Evolutionary conservation across 2,113 vertebrate genomes (phyloP).

Genomic region (Hypanus sabinus): DNA sequence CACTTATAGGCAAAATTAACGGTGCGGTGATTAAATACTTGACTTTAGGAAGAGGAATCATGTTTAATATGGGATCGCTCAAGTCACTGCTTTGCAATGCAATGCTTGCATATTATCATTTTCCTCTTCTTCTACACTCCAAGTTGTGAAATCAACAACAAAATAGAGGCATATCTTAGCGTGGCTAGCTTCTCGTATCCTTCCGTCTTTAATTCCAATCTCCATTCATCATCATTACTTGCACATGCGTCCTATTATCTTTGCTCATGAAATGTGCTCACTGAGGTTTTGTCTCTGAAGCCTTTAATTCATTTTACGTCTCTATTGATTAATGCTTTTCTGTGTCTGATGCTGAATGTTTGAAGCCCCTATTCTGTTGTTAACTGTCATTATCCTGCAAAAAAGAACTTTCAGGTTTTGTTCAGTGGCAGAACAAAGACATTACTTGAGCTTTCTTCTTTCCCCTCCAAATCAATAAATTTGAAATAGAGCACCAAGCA

Average conservation of each 20-base stretch:
- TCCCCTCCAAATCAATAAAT: constrained; percentile 17
- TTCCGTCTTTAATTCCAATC: background rate
- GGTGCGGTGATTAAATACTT: too few species aligned
- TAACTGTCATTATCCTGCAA: background rate
- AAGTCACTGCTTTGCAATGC: background rate
- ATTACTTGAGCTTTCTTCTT: background rate
- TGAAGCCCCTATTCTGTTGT: background rate
- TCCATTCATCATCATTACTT: background rate
- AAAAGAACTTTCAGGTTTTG: background rate
- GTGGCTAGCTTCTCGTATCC: background rate
- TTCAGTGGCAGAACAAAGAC: background rate
- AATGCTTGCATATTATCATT: background rate
- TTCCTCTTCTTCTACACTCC: background rate
- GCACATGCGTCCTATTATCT: background rate
- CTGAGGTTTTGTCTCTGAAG: background rate
- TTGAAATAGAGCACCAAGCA: constrained; percentile 7
- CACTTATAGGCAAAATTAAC: too few species aligned
- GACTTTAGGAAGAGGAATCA: too few species aligned
- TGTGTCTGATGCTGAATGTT: background rate
- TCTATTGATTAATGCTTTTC: background rate
- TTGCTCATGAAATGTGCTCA: background rate
- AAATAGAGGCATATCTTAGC: background rate
- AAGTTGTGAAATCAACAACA: background rate
- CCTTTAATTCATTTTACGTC: background rate
- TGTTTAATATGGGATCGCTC: too few species aligned